phyloP scores from a whole-genome alignment of 2,797 vertebrate genomes.

The Silurus lanzhouensis region DNA sequence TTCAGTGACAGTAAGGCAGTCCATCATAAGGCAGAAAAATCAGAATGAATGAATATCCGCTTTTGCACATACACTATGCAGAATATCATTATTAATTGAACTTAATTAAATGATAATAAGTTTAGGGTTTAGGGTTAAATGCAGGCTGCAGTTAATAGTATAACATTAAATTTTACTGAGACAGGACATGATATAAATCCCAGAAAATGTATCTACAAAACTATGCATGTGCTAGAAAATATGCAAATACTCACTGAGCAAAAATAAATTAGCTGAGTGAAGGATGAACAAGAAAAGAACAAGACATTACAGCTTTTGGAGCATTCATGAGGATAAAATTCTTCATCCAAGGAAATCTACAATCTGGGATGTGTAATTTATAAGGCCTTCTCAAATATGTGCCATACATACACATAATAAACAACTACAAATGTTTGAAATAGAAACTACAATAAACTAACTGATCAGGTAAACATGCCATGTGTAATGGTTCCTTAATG shows the following conservation, averaged over 20 bases:
- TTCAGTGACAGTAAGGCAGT: not conserved
- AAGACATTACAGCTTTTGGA: not conserved
- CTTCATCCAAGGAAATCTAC: not conserved
- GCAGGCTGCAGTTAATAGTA: not conserved
- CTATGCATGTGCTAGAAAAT: not conserved
- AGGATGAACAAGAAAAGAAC: not conserved
- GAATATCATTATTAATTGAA: not conserved
- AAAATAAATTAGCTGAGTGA: not conserved
- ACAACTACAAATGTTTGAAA: not conserved
- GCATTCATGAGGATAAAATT: not conserved
- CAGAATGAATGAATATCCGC: not conserved
- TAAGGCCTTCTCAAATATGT: not conserved
- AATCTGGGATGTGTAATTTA: not conserved
- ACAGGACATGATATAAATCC: not conserved
- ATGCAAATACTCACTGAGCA: not conserved
- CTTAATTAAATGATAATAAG: not conserved
- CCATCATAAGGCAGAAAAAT: conserved; percentile 2
- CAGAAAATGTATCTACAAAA: not conserved
- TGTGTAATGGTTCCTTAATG: not conserved
- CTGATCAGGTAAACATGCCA: not conserved
- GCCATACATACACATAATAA: not conserved
- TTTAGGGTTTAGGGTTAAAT: not conserved
- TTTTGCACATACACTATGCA: not conserved
- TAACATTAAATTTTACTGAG: not conserved
- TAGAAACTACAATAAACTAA: not conserved